Conservation (phyloP, 1,140 invertebrate species). For the Ips typographus region DNA sequence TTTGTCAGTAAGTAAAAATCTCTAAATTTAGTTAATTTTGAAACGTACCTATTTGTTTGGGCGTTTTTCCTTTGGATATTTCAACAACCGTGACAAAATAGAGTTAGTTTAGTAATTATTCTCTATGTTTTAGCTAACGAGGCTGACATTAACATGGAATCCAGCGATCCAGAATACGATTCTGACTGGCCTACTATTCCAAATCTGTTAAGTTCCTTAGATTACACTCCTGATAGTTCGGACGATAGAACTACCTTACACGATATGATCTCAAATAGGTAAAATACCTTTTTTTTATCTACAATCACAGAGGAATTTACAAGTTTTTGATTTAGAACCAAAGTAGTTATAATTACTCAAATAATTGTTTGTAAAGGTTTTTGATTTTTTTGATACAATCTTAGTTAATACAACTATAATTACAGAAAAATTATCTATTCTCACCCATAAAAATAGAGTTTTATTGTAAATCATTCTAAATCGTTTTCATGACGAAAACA, state of each 20-base stretch:
- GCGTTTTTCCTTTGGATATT: too few relatives aligned
- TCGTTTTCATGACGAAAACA: too few relatives aligned
- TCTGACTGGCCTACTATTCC: constrained; percentile 50
- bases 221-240: constrained; percentile 53
- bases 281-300: neutral
- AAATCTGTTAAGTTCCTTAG: constrained; percentile 37
- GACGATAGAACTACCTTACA: constrained; percentile 67
- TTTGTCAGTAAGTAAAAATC: constrained; percentile 67
- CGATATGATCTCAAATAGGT: constrained; percentile 75
- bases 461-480: too few relatives aligned
- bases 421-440: too few relatives aligned
- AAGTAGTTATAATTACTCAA: too few relatives aligned
- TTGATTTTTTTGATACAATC: too few relatives aligned
- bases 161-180: constrained; percentile 57
- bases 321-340: too few relatives aligned
- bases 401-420: too few relatives aligned
- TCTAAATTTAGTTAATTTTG: neutral
- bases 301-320: too few relatives aligned
- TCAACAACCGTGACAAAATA: too few relatives aligned
- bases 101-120: neutral
- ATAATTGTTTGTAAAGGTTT: too few relatives aligned
- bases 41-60: neutral
- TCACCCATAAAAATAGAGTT: too few relatives aligned
- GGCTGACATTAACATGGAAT: constrained; percentile 47
- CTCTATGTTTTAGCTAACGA: constrained; percentile 40